Percentiles rank a stretch among this genome's conserved stretches.
Evolutionary conservation across 2,888 invertebrate species (phyloP).

Genomic region (Osedax fenrisi): DNA sequence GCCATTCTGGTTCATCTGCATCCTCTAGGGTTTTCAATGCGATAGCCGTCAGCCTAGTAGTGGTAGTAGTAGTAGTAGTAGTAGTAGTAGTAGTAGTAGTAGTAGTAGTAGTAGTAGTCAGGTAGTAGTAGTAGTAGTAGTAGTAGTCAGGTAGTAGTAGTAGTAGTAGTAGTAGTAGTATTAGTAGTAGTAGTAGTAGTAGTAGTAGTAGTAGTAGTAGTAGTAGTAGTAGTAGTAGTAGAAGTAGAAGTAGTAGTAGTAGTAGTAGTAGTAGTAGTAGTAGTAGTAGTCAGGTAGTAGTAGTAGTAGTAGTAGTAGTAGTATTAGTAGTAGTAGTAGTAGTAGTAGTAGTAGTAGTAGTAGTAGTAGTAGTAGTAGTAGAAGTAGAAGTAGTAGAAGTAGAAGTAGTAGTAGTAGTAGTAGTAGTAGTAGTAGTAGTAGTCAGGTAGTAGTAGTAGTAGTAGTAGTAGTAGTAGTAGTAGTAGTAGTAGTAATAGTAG

Average conservation of each 20-base stretch:
- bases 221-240: constrained; percentile 52
- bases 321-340: constrained; percentile 55
- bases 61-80: constrained; percentile 44
- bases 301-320: constrained; percentile 83
- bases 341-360: constrained; percentile 68
- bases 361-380: constrained; percentile 52
- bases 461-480: constrained; percentile 64
- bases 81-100: constrained; percentile 64
- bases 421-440: too few species aligned
- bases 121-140: background rate
- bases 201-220: constrained; percentile 71
- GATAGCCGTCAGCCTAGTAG: constrained; percentile 71
- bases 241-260: constrained; percentile 67
- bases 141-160: too few species aligned
- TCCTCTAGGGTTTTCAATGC: constrained; percentile 76
- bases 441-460: too few species aligned
- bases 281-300: too few species aligned
- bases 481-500: constrained; percentile 54
- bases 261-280: constrained; percentile 55
- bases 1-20: constrained; percentile 88
- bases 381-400: constrained; percentile 67
- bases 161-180: constrained; percentile 85
- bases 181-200: constrained; percentile 46
- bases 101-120: constrained; percentile 55
- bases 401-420: constrained; percentile 55